Conservation (phyloP, 2,888 invertebrate genomes). For the Suillia variegata region DNA sequence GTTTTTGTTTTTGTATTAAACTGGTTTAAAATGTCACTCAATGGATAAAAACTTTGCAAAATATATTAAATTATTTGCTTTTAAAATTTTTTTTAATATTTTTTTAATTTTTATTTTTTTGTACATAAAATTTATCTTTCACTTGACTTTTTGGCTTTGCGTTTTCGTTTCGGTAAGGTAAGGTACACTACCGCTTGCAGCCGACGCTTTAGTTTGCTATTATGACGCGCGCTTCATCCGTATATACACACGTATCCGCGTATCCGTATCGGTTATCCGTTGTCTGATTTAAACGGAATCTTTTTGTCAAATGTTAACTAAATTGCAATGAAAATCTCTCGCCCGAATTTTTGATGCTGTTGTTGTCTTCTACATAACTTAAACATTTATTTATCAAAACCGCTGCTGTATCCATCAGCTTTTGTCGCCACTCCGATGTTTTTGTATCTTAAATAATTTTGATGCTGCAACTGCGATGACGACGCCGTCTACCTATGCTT, state of each 20-base stretch:
- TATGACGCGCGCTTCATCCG: too few species aligned
- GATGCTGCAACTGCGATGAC: slow-evolving; percentile 41
- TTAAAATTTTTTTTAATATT: too few species aligned
- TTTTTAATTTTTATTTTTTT: neutral
- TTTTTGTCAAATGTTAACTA: slow-evolving; percentile 59
- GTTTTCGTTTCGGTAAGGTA: neutral
- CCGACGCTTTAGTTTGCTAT: too few species aligned
- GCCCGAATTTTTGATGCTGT: slow-evolving; percentile 52
- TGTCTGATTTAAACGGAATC: slow-evolving; percentile 60
- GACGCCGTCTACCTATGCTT: slow-evolving; percentile 18
- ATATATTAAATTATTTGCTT: too few species aligned
- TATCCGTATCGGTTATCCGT: slow-evolving; percentile 35
- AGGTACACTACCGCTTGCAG: too few species aligned
- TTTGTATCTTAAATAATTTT: slow-evolving; percentile 55
- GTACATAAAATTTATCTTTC: neutral
- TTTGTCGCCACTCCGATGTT: slow-evolving; percentile 52
- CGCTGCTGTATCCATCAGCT: slow-evolving; percentile 59
- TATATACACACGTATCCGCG: neutral
- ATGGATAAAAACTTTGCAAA: too few species aligned
- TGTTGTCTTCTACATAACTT: slow-evolving; percentile 60
- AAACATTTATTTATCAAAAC: slow-evolving; percentile 63
- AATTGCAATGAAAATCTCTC: slow-evolving; percentile 59
- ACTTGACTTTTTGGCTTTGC: slow-evolving; percentile 6
- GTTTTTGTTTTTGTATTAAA: too few species aligned
- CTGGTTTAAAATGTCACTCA: too few species aligned